Evolutionary conservation across 2,888 invertebrate species (phyloP).

Genomic region (Eulithis prunata): DNA sequence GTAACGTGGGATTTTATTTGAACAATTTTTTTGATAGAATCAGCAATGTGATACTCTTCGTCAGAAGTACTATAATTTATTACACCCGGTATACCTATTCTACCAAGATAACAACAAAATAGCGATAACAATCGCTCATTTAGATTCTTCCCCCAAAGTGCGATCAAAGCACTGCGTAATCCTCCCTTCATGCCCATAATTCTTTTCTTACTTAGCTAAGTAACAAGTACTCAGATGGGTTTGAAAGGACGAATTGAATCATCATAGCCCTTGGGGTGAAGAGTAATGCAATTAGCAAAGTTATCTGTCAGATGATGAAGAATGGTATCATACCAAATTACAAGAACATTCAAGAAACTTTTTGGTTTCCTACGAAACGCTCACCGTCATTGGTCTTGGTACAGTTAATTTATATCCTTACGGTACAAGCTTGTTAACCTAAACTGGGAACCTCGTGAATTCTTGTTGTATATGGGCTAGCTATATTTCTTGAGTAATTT

Average conservation of each 20-base stretch:
- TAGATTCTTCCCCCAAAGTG: constrained; percentile 15
- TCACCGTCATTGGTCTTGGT: background rate
- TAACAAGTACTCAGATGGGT: constrained; percentile 20
- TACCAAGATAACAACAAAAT: constrained; percentile 4
- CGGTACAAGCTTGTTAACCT: no score
- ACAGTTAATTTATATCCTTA: no score
- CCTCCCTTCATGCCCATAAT: constrained; percentile 12
- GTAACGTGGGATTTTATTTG: no score
- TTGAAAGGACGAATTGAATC: constrained; percentile 39
- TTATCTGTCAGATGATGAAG: constrained; percentile 41
- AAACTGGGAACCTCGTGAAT: no score
- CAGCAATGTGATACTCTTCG: no score
- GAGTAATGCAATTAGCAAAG: constrained; percentile 53
- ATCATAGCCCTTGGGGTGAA: constrained; percentile 46
- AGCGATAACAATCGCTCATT: constrained; percentile 11
- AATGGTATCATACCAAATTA: constrained; percentile 12
- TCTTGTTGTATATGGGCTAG: no score
- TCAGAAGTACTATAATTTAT: no score
- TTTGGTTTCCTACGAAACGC: background rate
- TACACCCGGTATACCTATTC: background rate
- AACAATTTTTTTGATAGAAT: no score
- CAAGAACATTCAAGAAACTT: background rate
- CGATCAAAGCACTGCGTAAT: constrained; percentile 13
- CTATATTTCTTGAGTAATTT: no score
- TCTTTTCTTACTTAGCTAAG: constrained; percentile 22